Evolutionary conservation across 2,797 vertebrate species (phyloP), one percentile per base, ranked within the genome.

Genomic region (Mallotus villosus): DNA sequence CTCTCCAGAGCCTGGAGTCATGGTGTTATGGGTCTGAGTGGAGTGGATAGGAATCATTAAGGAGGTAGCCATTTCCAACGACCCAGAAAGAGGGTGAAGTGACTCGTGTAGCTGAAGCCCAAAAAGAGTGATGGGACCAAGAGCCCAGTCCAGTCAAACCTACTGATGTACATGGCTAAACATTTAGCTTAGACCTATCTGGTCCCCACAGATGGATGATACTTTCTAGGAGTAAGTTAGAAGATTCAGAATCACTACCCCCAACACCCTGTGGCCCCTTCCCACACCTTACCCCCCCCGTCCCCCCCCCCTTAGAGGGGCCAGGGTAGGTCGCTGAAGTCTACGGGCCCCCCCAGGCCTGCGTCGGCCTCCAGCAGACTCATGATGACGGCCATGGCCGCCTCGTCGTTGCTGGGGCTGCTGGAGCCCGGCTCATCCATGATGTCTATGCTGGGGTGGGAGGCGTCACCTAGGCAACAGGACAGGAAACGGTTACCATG

Each of bases 361-460:
- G 97, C 97, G 32, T 99, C 97, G 0, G 98, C 98, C 92, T 99
- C 98, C 89, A 99, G 89, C 80, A 99, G 94, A 82, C 97, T 99
- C 98, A 99, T 99, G 76, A 99, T 99, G 68, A 99, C 98, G 0
- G 98, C 97, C 98, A 99, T 99, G 8, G 98, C 98, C 0, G 97
- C 97, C 86, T 99, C 98, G 0, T 99, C 98, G 0, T 98, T 98
- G 83, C 96, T 98, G 67, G 97, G 97, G 84, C 97, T 99, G 88
- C 97, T 99, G 37, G 97, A 98, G 49, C 97, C 97, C 8, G 97
- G 96, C 25, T 98, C 96, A 60, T 99, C 97, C 79, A 98, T 96
- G 93, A 98, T 97, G 76, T 98, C 95, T 16, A 98, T 96, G 78
- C 95, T 95, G 72, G 98, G 93, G 78, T 98, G 96, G 11, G 97